Evolutionary conservation across 2,113 vertebrate genomes (phyloP).

Genomic region (Hucho hucho): DNA sequence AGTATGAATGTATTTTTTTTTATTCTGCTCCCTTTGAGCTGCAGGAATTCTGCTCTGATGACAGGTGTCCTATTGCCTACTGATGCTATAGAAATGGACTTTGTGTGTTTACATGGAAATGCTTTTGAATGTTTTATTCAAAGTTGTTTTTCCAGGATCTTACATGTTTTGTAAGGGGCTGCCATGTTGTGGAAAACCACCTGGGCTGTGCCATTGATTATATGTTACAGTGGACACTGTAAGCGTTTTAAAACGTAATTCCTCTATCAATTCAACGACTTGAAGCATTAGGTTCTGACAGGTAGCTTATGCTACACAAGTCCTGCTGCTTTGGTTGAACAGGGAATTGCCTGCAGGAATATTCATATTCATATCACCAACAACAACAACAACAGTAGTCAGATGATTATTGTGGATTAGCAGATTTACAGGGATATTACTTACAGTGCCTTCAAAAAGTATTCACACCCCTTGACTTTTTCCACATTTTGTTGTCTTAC

Average conservation of each 20-base stretch:
- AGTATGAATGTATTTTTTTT: neutral
- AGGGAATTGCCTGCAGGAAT: conserved; percentile 34
- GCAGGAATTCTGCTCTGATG: neutral
- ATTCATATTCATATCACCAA: neutral
- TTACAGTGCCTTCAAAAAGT: too few species aligned
- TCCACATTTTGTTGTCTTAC: too few species aligned
- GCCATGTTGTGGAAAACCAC: conserved; percentile 2
- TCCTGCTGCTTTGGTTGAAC: neutral
- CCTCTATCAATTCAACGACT: neutral
- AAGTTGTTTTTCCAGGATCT: conserved; percentile 12
- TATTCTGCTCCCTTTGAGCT: neutral
- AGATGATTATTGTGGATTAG: too few species aligned
- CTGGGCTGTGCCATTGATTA: neutral
- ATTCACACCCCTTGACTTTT: too few species aligned
- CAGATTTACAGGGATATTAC: too few species aligned
- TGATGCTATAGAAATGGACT: too few species aligned
- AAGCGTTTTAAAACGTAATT: neutral
- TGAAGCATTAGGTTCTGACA: conserved; percentile 36
- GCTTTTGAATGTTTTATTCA: conserved; percentile 8
- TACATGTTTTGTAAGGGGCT: conserved; percentile 28
- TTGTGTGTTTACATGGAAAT: too few species aligned
- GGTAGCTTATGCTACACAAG: neutral
- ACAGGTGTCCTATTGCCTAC: too few species aligned
- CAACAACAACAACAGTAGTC: too few species aligned
- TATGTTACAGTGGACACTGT: neutral